These are phyloP conservation scores for Calephelis perditalis DNA, from an alignment of 2,888 invertebrate genomes.

Conservation along the genomic window DNA sequence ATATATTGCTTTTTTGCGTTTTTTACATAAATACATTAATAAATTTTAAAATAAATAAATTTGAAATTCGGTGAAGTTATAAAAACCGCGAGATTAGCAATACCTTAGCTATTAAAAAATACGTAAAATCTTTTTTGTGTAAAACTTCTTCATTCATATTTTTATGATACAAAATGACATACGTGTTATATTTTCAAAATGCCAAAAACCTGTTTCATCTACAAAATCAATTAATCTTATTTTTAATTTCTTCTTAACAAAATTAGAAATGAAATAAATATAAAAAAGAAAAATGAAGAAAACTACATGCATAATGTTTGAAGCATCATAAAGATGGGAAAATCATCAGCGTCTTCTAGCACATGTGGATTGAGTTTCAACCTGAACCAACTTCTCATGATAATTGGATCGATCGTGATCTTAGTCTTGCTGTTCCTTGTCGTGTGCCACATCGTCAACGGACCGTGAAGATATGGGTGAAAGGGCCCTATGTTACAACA, in stretches of 20 bases:
- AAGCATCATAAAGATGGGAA: neutral
- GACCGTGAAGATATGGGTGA: constrained; percentile 33
- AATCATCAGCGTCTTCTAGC: neutral
- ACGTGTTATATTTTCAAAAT: too few species aligned
- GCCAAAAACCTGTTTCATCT: too few species aligned
- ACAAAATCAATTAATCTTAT: too few species aligned
- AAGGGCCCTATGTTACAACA: constrained; percentile 33
- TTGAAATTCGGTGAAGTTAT: too few species aligned
- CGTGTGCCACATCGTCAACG: constrained; percentile 56
- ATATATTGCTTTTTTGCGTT: too few species aligned
- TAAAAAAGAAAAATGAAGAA: constrained; percentile 5
- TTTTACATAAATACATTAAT: too few species aligned
- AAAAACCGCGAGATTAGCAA: too few species aligned
- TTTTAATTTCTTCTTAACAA: neutral
- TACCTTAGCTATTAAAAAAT: too few species aligned
- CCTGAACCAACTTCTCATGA: constrained; percentile 55
- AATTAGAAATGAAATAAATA: neutral
- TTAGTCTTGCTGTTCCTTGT: constrained; percentile 51
- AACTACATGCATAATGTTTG: neutral
- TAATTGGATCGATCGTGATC: constrained; percentile 53
- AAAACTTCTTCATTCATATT: too few species aligned
- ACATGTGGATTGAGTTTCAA: constrained; percentile 43
- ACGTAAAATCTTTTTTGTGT: too few species aligned
- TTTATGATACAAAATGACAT: too few species aligned
- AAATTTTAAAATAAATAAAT: too few species aligned